Conservation (phyloP, 2,113 vertebrate genomes). For the Leucopsar rothschildi region DNA sequence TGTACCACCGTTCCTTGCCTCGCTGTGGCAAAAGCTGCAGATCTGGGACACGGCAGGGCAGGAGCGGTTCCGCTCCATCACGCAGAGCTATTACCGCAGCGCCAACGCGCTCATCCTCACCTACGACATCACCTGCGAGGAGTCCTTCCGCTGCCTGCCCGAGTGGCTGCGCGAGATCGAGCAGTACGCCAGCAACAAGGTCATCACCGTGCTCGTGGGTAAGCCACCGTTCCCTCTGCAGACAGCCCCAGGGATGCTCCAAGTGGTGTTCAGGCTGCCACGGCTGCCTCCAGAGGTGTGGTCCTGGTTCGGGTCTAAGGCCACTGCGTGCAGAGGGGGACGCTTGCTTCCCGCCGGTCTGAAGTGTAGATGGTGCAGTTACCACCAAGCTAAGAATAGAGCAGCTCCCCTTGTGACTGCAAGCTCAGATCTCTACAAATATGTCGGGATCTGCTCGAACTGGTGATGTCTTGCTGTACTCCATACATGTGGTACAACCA, state of each 20-base stretch:
- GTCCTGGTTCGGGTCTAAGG: neutral
- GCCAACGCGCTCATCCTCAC: conserved; percentile 97
- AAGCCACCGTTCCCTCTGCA: conserved; percentile 44
- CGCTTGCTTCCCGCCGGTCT: neutral
- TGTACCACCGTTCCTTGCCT: neutral
- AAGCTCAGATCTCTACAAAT: neutral
- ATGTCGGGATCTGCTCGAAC: neutral
- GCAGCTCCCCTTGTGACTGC: neutral
- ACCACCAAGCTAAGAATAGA: neutral
- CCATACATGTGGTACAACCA: neutral
- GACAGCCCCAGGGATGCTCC: neutral
- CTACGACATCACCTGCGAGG: conserved; percentile 98
- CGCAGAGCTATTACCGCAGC: conserved; percentile 98
- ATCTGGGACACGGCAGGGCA: conserved; percentile 99
- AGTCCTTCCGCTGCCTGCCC: conserved; percentile 97
- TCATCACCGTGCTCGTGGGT: conserved; percentile 98
- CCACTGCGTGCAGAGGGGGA: neutral
- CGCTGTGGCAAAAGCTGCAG: conserved; percentile 80
- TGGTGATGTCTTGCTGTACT: neutral
- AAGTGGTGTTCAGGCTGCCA: neutral
- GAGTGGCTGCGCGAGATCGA: conserved; percentile 98
- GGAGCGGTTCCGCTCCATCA: conserved; percentile 97
- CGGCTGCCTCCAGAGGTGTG: neutral
- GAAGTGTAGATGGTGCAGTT: neutral
- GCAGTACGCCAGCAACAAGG: conserved; percentile 97